These are phyloP conservation scores for Trachelus iudaicus DNA, from an alignment of 2,888 invertebrate genomes.

Conservation along the genomic window DNA sequence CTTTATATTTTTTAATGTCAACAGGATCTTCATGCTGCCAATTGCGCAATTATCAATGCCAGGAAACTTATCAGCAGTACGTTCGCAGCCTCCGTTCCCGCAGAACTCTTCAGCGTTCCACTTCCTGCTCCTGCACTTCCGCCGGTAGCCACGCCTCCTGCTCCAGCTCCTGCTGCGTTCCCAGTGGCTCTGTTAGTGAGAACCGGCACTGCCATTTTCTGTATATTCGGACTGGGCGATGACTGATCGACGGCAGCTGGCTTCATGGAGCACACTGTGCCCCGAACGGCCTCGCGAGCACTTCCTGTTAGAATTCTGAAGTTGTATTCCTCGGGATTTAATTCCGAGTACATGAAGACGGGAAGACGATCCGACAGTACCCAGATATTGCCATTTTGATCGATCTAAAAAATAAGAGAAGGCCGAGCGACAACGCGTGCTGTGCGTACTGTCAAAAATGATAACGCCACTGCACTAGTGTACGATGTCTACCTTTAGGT, in stretches of 20 bases:
- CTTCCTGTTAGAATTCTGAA: slow-evolving; percentile 78
- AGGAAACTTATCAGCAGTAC: background rate
- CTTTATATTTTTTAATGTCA: background rate
- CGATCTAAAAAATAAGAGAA: slow-evolving; percentile 53
- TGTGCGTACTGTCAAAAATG: background rate
- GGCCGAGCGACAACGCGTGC: background rate
- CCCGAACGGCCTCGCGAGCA: slow-evolving; percentile 76
- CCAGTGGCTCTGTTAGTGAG: background rate
- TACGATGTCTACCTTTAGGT: slow-evolving; percentile 72
- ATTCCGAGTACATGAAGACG: slow-evolving; percentile 74
- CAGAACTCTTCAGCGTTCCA: background rate
- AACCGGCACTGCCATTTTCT: background rate
- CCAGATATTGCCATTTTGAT: slow-evolving; percentile 78
- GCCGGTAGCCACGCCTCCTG: background rate
- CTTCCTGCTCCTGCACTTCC: background rate
- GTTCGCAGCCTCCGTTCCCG: background rate
- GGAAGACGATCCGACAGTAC: slow-evolving; percentile 80
- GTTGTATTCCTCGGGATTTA: slow-evolving; percentile 75
- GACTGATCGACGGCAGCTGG: background rate
- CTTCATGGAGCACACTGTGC: slow-evolving; percentile 77
- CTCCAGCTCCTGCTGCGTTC: background rate
- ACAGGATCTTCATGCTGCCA: background rate
- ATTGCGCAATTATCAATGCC: background rate
- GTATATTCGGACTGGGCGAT: background rate
- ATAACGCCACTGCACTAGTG: background rate